Evolutionary conservation across 2,888 invertebrate genomes (phyloP).

Genomic region (Gerris lacustris): DNA sequence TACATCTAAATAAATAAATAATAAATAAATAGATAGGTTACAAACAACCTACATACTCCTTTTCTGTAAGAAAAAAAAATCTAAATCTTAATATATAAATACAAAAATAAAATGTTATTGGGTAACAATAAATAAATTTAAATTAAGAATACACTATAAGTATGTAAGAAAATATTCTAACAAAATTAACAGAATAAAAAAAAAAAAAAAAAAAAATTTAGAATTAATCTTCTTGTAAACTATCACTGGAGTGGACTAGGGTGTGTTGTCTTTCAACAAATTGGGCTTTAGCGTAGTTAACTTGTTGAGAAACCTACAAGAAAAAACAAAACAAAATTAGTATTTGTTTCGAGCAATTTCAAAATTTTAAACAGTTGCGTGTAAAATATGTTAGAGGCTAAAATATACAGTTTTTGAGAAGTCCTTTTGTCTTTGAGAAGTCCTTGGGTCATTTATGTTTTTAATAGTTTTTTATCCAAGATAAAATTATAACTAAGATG

Average conservation of each 20-base stretch:
- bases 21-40: too few relatives aligned
- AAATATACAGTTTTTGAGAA: neutral
- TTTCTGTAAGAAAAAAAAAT: too few relatives aligned
- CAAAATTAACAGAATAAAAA: too few relatives aligned
- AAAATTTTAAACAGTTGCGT: too few relatives aligned
- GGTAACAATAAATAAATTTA: too few relatives aligned
- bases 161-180: too few relatives aligned
- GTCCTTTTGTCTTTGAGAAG: neutral
- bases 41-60: too few relatives aligned
- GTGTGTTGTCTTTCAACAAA: conserved; percentile 71
- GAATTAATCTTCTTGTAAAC: conserved; percentile 17
- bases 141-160: neutral
- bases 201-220: too few relatives aligned
- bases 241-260: conserved; percentile 24
- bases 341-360: neutral
- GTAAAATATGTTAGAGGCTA: too few relatives aligned
- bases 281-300: conserved; percentile 77
- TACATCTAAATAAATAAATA: too few relatives aligned
- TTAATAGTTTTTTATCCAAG: neutral
- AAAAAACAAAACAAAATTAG: conserved; percentile 8
- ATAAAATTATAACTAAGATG: neutral
- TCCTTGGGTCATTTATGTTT: neutral
- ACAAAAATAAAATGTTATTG: too few relatives aligned
- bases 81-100: too few relatives aligned
- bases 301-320: conserved; percentile 57